Evolutionary conservation across 2,113 vertebrate species (phyloP), one percentile per base, ranked within the genome.

Genomic region (Pangasianodon gigas): DNA sequence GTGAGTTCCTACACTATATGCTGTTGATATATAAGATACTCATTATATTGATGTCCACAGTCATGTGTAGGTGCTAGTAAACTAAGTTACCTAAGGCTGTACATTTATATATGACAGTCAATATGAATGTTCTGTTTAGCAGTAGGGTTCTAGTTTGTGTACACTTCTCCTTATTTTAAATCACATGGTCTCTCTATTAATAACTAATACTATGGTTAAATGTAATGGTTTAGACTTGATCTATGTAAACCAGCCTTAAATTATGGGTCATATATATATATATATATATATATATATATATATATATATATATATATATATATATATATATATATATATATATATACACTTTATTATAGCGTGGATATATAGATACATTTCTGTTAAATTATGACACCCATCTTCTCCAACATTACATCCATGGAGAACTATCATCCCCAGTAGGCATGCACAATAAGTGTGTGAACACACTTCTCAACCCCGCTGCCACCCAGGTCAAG

Each of bases 401-500:
- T 32, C 6, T 48, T 48, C 75, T 65, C 52, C 19, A 9, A 54
- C 13, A 67, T 67, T 52, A 52, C 60, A 88, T 87, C 71, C 56
- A 60, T 32, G 44, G 58, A 32, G 54, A 48, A 26, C 18, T 26
- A 44, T 46, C 1, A 16, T 44, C 37, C 44, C 82, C 67, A 89
- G 24, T 6, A 48, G 32, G 54, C 44, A 62, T 77, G 32, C 37
- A 2, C 56, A 58, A 46, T 77, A 46, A 65, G 32, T 69, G 65
- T 13, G n/a, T 65, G 52, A 79, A 80, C 52, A 62, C 48, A 65
- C 48, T 81, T 87, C 58, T 87, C 86, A 89, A 62, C 56, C 60
- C 37, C n/a, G 58, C 44, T 71, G 87, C 81, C 88, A 90, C 80
- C 65, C 85, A 37, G 87, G 87, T 89, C 87, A 92, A 87, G 71